phyloP scores from a whole-genome alignment of 2,113 vertebrate genomes.

The Artemisiospiza belli region DNA sequence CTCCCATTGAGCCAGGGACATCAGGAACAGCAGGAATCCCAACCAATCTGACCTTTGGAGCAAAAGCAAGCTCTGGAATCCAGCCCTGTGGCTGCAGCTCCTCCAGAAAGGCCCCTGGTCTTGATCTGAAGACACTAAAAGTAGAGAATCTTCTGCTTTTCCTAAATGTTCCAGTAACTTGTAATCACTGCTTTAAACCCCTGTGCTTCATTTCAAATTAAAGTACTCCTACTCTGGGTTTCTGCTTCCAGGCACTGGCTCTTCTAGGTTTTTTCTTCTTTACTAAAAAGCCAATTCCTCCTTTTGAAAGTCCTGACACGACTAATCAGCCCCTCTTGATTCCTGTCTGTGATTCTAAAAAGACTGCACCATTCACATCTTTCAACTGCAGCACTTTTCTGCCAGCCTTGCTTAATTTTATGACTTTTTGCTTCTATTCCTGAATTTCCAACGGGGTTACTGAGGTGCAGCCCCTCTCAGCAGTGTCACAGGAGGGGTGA shows the following conservation, averaged over 20 bases:
- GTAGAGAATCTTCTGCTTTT: background rate
- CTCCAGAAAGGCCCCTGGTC: background rate
- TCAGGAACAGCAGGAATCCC: background rate
- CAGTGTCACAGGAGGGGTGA: background rate
- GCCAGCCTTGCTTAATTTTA: constrained; percentile 9
- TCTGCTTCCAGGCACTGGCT: background rate
- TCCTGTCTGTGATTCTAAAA: constrained; percentile 40
- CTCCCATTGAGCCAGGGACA: background rate
- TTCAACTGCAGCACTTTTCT: constrained; percentile 8
- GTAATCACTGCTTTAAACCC: background rate
- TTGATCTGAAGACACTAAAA: background rate
- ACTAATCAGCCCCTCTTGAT: constrained; percentile 57
- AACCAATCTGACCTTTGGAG: background rate
- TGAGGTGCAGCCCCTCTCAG: background rate
- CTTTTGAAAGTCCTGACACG: background rate
- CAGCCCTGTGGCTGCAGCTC: background rate
- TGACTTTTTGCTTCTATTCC: background rate
- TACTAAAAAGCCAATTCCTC: constrained; percentile 45
- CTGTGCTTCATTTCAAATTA: constrained; percentile 21
- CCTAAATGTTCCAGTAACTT: background rate
- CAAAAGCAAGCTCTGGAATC: background rate
- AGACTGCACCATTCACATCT: background rate
- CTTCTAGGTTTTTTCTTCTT: background rate
- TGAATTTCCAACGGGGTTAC: background rate
- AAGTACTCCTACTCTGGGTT: constrained; percentile 2